Evolutionary conservation across 2,888 invertebrate species (phyloP), one percentile per base, ranked within the genome.

Genomic region (Hymenopus coronatus): DNA sequence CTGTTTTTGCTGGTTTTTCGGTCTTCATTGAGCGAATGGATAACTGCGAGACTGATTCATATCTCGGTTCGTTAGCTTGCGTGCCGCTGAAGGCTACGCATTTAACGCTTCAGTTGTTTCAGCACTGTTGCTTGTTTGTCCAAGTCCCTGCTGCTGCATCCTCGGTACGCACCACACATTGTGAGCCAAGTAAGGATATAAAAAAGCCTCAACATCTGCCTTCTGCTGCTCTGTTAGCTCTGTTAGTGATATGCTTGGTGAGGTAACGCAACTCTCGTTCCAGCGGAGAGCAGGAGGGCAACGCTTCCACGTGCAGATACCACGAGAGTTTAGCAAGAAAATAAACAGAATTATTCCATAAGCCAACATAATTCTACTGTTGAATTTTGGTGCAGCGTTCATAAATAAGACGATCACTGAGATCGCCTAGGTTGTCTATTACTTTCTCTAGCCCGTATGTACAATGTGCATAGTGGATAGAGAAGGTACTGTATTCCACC

Each of bases 61-160:
- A 85, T 85, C 88, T 86, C 89, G 89, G 89, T 88, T 89, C 89
- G 89, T 88, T 89, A 88, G 89, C 46, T 87, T 40, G 27, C 54
- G 82, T 81, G 70, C 87, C 54, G 89, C 88, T 88, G 54, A 30
- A 88, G 88, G 88, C 28, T 28, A 46, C 88, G 88, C 33, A 84
- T 88, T 83, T 89, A 89, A 85, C 89, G 89, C 87, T 83, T 28
- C 87, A 81, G 83, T 86, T 28, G 88, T 28, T 88, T 82, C 88
- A 81, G 2, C 54, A 54, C 81, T 84, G 28, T 84, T 33, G 27
- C 84, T 46, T 70, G 84, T 84, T 86, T 7, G 86, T 46, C 86
- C 86, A 46, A 46, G 82, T 83, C 88, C 83, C 83, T 82, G 83
- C 88, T n/a, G n/a, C 82, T 40, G 83, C 83, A 83, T 88, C 83